These are phyloP conservation scores for Anolis sagrei DNA, from an alignment of 2,113 vertebrate genomes.

Conservation along the genomic window DNA sequence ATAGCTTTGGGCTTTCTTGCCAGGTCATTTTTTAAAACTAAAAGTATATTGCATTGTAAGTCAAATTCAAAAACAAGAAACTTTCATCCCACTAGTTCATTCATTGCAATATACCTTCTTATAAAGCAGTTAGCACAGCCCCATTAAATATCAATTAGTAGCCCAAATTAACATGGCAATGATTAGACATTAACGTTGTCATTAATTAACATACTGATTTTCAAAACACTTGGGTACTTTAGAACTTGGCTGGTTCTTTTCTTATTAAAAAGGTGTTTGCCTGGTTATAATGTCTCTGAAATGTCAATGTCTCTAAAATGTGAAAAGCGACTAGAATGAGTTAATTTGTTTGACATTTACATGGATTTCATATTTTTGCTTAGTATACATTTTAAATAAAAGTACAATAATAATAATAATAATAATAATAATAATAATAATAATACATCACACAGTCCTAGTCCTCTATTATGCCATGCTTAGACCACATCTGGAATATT, in stretches of 20 bases:
- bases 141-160: constrained; percentile 75
- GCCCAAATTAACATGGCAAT: constrained; percentile 65
- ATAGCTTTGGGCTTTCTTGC: constrained; percentile 16
- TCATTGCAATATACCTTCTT: constrained; percentile 68
- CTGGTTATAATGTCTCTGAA: background rate
- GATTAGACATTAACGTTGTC: constrained; percentile 62
- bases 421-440: too few species aligned
- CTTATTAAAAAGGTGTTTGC: constrained; percentile 58
- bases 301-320: constrained; percentile 49
- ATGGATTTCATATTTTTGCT: background rate
- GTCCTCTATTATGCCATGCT: too few species aligned
- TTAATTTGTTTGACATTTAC: background rate
- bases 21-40: constrained; percentile 49
- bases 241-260: constrained; percentile 63
- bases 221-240: constrained; percentile 53
- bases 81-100: constrained; percentile 62
- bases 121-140: constrained; percentile 67
- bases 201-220: constrained; percentile 66
- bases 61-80: constrained; percentile 72
- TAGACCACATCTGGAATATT: too few species aligned
- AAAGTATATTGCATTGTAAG: constrained; percentile 61
- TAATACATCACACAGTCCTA: too few species aligned
- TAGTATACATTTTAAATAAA: too few species aligned
- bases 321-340: constrained; percentile 8
- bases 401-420: too few species aligned